These are phyloP conservation scores for Onychomys torridus DNA, from an alignment of 2,797 vertebrate genomes.

Conservation along the genomic window DNA sequence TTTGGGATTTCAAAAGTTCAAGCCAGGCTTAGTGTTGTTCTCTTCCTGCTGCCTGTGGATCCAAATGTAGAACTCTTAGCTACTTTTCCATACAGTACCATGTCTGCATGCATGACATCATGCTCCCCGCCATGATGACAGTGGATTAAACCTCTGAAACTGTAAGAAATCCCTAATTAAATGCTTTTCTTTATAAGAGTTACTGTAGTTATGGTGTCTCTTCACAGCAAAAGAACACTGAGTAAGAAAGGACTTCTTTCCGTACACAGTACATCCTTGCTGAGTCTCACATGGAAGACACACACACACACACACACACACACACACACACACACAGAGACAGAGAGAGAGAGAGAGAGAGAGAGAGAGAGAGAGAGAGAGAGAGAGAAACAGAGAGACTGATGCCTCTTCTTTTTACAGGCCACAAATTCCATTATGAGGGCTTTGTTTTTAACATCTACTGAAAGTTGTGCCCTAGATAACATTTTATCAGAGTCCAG, in stretches of 20 bases:
- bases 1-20: neutral
- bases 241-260: neutral
- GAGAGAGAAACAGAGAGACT: neutral
- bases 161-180: neutral
- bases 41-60: neutral
- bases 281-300: neutral
- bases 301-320: no score
- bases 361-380: neutral
- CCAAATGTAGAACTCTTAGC: no score
- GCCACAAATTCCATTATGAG: neutral
- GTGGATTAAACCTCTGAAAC: neutral
- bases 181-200: neutral
- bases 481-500: neutral
- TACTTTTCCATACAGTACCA: neutral
- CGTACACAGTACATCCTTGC: no score
- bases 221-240: neutral
- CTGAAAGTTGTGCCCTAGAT: neutral
- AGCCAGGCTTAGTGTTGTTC: neutral
- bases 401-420: neutral
- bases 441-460: neutral
- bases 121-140: neutral
- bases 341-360: neutral
- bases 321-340: no score
- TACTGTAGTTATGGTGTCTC: neutral
- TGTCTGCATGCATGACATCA: neutral